Conservation (phyloP, 2,113 vertebrate genomes). For the Proterorhinus semilunaris region DNA sequence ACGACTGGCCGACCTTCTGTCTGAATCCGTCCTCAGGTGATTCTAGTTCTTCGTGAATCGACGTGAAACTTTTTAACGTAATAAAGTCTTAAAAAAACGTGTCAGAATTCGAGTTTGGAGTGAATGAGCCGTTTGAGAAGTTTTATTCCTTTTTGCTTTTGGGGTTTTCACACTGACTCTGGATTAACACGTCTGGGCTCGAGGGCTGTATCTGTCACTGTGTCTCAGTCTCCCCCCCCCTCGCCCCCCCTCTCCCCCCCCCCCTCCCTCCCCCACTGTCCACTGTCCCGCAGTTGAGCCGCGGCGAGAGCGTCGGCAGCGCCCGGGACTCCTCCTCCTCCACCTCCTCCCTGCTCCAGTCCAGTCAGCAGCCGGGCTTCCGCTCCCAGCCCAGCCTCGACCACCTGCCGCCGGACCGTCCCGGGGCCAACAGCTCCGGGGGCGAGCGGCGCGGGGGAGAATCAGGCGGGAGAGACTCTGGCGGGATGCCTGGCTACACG, state of each 20-base stretch:
- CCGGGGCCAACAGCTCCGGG: conserved; percentile 40
- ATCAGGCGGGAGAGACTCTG: not conserved
- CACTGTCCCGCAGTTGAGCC: conserved; percentile 80
- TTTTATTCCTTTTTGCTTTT: too few species aligned
- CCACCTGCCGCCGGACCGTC: conserved; percentile 53
- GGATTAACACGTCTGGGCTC: not conserved
- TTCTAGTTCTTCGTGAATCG: too few species aligned
- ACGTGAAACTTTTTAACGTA: too few species aligned
- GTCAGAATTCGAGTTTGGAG: too few species aligned
- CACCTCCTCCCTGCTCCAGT: conserved; percentile 83
- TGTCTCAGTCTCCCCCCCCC: not conserved
- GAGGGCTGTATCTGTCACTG: not conserved
- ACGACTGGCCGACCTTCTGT: too few species aligned
- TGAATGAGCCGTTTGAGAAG: too few species aligned
- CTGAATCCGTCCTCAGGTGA: too few species aligned
- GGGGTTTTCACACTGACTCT: too few species aligned
- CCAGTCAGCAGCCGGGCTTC: conserved; percentile 88
- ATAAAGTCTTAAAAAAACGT: too few species aligned
- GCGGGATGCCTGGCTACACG: conserved; percentile 73
- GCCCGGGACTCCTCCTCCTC: conserved; percentile 85
- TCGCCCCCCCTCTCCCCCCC: conserved; percentile 17
- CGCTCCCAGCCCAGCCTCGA: conserved; percentile 95
- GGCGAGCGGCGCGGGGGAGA: conserved; percentile 42
- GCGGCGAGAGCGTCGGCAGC: conserved; percentile 82
- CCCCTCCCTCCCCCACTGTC: conserved; percentile 7